phyloP scores from a whole-genome alignment of 2,113 vertebrate genomes.

The Nannospalax galili region DNA sequence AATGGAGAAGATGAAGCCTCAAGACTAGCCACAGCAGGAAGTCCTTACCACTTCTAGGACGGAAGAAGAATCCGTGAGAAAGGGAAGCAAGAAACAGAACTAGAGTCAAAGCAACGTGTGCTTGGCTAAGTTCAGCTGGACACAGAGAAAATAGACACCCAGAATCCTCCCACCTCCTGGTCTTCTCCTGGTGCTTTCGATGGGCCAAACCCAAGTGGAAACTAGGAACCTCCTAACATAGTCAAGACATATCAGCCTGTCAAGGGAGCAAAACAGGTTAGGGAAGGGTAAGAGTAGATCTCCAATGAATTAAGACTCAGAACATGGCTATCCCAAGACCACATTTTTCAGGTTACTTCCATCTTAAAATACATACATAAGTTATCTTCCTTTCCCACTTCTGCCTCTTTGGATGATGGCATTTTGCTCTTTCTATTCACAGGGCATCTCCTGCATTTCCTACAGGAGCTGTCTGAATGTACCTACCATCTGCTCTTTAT shows the following conservation, averaged over 20 bases:
- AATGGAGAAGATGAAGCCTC: background rate
- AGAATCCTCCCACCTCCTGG: background rate
- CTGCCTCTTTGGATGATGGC: background rate
- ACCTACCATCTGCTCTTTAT: background rate
- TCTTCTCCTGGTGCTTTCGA: background rate
- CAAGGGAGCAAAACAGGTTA: background rate
- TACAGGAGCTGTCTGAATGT: background rate
- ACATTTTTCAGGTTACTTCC: background rate
- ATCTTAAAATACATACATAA: background rate
- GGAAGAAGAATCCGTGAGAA: background rate
- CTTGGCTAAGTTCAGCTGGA: background rate
- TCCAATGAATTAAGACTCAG: background rate
- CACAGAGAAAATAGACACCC: background rate
- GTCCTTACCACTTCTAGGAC: background rate
- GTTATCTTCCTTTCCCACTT: background rate
- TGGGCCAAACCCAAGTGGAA: background rate
- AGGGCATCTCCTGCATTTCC: background rate
- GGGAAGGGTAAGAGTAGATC: background rate
- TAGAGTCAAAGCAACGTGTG: too few relatives aligned
- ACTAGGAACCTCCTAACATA: background rate
- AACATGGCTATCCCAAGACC: background rate
- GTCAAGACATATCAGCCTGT: background rate
- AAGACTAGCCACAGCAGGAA: background rate
- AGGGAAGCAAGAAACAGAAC: background rate
- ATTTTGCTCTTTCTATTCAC: background rate